Conservation (phyloP, 1,140 invertebrate genomes). For the Brachionus sp. region DNA sequence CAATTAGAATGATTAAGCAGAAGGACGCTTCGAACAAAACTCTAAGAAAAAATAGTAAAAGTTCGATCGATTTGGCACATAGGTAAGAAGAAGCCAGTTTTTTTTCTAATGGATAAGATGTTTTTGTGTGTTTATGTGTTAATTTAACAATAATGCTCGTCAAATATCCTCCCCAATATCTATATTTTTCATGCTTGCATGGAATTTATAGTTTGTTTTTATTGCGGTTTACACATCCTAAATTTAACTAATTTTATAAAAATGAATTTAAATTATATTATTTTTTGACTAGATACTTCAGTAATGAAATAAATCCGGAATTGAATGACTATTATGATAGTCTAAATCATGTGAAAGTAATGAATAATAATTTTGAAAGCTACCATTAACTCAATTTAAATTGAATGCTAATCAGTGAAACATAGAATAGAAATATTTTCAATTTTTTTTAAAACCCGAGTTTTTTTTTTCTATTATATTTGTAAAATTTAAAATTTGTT, state of each 20-base stretch:
- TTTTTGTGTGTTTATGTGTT: background rate
- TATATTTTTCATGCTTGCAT: background rate
- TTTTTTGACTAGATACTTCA: constrained; percentile 12
- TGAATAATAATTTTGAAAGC: background rate
- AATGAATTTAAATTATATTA: background rate
- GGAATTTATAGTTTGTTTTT: background rate
- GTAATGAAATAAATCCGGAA: background rate
- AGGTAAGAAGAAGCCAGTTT: constrained; percentile 1
- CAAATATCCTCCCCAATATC: background rate
- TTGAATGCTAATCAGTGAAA: background rate
- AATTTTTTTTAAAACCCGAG: background rate
- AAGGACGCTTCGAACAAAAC: constrained; percentile 28
- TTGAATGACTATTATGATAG: constrained; percentile 33
- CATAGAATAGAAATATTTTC: background rate
- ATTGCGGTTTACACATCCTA: background rate
- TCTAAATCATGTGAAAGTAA: constrained; percentile 18
- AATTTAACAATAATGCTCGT: background rate
- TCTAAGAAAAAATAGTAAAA: background rate
- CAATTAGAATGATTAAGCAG: constrained; percentile 38
- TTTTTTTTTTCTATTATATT: background rate
- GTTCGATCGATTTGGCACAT: background rate
- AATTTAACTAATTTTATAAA: background rate
- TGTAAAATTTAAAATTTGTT: background rate
- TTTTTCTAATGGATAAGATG: background rate
- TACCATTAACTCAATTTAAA: background rate